Evolutionary conservation across 2,888 invertebrate species (phyloP), one percentile per base, ranked within the genome.

Genomic region (Caenorhabditis virilis): DNA sequence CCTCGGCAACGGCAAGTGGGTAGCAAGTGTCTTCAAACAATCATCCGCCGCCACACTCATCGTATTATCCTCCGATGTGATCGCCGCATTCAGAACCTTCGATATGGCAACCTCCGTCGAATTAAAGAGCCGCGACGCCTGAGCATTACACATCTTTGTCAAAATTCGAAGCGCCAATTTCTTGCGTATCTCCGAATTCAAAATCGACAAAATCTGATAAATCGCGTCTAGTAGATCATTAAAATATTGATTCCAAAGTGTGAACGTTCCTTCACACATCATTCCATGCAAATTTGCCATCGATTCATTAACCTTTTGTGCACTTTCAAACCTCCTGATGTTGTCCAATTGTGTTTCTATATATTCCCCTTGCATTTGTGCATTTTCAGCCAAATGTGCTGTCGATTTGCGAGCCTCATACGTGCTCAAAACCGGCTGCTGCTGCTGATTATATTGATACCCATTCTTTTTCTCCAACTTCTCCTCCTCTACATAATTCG

Each of bases 201-300:
- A 22, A 7, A 52, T 54, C 20, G 63, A 53, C 5, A 63, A 50
- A 18, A 63, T 58, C 43, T 55, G 61, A 51, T 55, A 61, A 20
- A 59, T 36, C n/a, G 47, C 13, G 13, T 55, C 54, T 36, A 64
- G 18, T 18, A 64, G 26, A 20, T 64, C 55, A 15, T 64, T 55
- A 43, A 64, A 64, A 20, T 51, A 64, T 30, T 59, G 51, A 33
- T 56, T 55, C 65, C 65, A 65, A 4, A 57, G 36, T 11, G 65
- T 60, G 41, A 65, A 65, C 3, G 60, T 33, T 22, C 65, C 65
- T 18, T 65, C 65, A 22, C 56, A 60, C 65, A 65, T 65, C 65
- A 65, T 65, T 30, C 53, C 60, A 38, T 60, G 59, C 13, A 65
- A 27, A 50, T 52, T 56, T 0, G 53, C 47, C 65, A 65, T 56